Evolutionary conservation across 2,113 vertebrate species (phyloP).

Genomic region (Rattus rattus): DNA sequence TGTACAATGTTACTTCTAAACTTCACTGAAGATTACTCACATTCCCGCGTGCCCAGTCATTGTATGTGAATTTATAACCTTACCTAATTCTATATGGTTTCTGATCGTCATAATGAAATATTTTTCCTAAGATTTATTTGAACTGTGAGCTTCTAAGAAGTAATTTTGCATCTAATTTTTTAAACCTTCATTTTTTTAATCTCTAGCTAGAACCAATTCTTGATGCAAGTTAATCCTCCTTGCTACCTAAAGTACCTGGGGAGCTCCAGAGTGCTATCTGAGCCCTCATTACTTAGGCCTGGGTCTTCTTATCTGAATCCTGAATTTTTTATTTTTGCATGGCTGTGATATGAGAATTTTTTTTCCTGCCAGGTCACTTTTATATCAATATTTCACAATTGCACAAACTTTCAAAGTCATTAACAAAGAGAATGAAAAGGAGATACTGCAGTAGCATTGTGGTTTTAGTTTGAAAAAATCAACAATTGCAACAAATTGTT

Average conservation of each 20-base stretch:
- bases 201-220: not conserved
- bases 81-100: not conserved
- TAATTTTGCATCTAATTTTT: not conserved
- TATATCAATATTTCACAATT: not conserved
- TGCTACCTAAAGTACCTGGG: not conserved
- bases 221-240: not conserved
- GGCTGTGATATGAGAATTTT: not conserved
- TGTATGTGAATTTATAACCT: not conserved
- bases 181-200: not conserved
- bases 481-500: not conserved
- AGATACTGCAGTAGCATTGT: not conserved
- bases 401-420: not conserved
- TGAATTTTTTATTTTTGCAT: not conserved
- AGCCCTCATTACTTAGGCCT: not conserved
- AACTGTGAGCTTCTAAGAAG: not conserved
- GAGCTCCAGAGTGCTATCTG: accelerated
- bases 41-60: not conserved
- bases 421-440: not conserved
- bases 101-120: not conserved
- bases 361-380: not conserved
- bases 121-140: not conserved
- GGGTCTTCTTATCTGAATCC: not conserved
- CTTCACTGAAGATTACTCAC: not conserved
- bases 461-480: not conserved
- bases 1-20: not conserved